Evolutionary conservation across 2,888 invertebrate species (phyloP), one percentile per base, ranked within the genome.

Genomic region (Cephonodes hylas): DNA sequence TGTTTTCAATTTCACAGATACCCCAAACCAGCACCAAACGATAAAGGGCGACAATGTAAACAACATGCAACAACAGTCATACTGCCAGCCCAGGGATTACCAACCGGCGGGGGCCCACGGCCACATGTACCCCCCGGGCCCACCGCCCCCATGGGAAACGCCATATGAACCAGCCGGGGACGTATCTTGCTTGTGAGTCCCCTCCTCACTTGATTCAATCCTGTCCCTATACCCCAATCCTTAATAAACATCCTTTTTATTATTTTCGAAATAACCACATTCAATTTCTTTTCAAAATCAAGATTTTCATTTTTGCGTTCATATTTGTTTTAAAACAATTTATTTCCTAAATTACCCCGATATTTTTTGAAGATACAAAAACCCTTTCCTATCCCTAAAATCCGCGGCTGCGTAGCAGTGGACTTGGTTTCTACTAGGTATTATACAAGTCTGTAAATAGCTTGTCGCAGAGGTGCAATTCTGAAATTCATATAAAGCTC

Each of bases 41-140:
- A 80, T 85, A 78, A 87, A 88, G 80, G 89, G 92, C 86, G 92
- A 92, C 92, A 92, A 92, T 92, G 92, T 92, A 92, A 92, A 92
- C 92, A 91, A 91, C 89, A 85, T 85, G 85, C 84, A 83, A 75
- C 88, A 84, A 76, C 87, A 81, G 82, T 75, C 79, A 76, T 90
- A 88, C 85, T 83, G 84, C 76, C 85, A 81, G 78, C 83, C 88
- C 66, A 76, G 86, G 80, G 89, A 90, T 68, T 91, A 85, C 86
- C 87, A 84, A 80, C 76, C 77, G 63, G 77, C 81, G 67, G 81
- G 84, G 76, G 80, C 83, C 68, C 86, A 81, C 72, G 83, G 83
- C 75, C 75, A 83, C 66, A 80, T 83, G 84, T 89, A 88, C 80
- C 83, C 81, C 58, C 72, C 76, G 63, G 85, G 84, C 76, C 85